Percentiles rank a stretch among this genome's conserved stretches.
Conservation (phyloP, 2,888 invertebrate species). For the Leptarthrus brevirostris region DNA sequence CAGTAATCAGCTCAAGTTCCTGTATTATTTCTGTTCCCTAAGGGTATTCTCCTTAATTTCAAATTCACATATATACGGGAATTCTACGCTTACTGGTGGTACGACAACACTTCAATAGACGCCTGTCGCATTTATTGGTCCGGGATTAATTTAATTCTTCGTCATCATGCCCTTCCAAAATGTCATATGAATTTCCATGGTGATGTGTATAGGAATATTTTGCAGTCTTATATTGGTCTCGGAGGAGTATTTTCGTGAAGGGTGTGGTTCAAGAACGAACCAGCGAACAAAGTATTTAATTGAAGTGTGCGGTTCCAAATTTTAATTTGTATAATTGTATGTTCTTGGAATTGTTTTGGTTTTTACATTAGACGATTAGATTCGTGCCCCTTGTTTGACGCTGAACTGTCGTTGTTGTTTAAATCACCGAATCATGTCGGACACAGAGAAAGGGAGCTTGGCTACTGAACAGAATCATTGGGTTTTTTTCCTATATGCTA, state of each 20-base stretch:
- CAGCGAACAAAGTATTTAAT: too few species aligned
- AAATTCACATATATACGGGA: conserved; percentile 36
- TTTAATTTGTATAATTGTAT: too few species aligned
- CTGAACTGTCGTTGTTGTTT: too few species aligned
- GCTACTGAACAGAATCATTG: too few species aligned
- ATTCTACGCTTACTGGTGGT: conserved; percentile 2
- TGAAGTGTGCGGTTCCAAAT: too few species aligned
- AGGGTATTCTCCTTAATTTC: conserved; percentile 28
- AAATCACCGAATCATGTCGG: too few species aligned
- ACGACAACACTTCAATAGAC: background rate
- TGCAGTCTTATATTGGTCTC: conserved; percentile 8
- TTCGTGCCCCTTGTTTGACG: too few species aligned
- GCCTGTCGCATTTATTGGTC: conserved; percentile 27
- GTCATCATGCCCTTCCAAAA: conserved; percentile 25
- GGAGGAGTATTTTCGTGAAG: background rate
- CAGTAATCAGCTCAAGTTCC: conserved; percentile 36
- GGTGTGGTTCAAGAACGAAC: too few species aligned
- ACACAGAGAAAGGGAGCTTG: too few species aligned
- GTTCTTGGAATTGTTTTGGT: too few species aligned
- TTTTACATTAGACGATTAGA: too few species aligned
- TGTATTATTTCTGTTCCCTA: conserved; percentile 8
- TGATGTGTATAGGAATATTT: conserved; percentile 23
- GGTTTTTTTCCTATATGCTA: too few species aligned
- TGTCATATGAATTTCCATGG: conserved; percentile 6
- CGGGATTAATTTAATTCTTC: conserved; percentile 36